Base-by-base conservation (phyloP, 2,113 vertebrate species). In the Sarotherodon lohbergeri region DNA sequence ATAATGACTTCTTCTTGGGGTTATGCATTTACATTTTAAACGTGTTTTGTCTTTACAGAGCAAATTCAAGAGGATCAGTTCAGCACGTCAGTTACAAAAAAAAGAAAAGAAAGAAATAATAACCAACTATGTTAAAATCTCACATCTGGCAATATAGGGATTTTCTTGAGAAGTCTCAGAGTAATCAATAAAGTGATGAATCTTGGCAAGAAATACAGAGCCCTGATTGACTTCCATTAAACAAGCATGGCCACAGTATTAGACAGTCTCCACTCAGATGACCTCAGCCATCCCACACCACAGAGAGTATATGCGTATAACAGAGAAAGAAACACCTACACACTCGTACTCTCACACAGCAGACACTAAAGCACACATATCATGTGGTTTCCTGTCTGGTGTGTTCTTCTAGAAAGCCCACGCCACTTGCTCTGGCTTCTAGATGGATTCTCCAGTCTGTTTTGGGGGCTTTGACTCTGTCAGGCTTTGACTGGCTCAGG, bases 351-450 rank as follows among this genome's bases (percentile, higher is more conserved):
- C 71, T 78, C 82, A 82, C 81, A 54, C 73, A 84, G 92, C 91
- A 95, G 93, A 96, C 91, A 87, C 87, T 86, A 56, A 85, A 87
- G 89, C 91, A 82, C 95, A 89, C 93, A 88, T 92, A 95, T 93
- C 90, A 85, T 95, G 94, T 87, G 94, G 95, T 95, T 96, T 96
- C 95, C 95, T 96, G 95, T 95, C 95, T 95, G 92, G 81, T 95
- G 88, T 80, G 90, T 94, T 94, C 88, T 76, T 93, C 84, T 86
- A 88, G 73, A 92, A 93, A 93, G 87, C 94, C 95, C 94, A 95
- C 93, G 92, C 92, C 39, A 87, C 82, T 92, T 68, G 80, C 91
- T 91, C 85, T 48, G 76, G 86, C 54, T 91, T 84, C 89, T 91
- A 93, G 92, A 96, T 95, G 91, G 94, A 95, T 96, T 95, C 94